Evolutionary conservation across 2,113 vertebrate species (phyloP), one percentile per base, ranked within the genome.

Genomic region (Heterotis niloticus): DNA sequence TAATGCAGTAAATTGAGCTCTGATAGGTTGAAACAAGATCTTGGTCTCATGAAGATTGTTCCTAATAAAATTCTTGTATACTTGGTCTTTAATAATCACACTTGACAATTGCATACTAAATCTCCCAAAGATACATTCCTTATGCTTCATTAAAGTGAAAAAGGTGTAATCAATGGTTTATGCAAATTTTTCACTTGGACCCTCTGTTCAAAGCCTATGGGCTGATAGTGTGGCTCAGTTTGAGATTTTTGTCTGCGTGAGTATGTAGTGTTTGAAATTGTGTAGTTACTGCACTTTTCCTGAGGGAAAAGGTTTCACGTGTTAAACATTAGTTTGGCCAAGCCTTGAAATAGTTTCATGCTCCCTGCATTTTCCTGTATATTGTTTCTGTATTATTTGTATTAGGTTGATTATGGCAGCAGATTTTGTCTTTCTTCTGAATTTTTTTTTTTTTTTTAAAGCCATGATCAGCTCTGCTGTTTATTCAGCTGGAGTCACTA

Each of bases 401-500:
- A 56, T 16, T 59, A 51, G 2, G 60, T 59, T 26, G 23, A 56
- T 59, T 24, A 34, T 44, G 34, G 9, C 28, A n/a, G 29, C 24
- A 75, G 24, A 20, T 4, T 74, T 51, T 28, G 44, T 10, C 16
- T 75, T 60, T 57, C 12, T 1, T 17, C 62, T n/a, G 34, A 29
- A 18, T 62, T 20, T 73, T n/a, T 73, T 54, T 20, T 10, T 34
- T 75, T 44, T 62, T 62, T 60, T 62, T 54, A n/a, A 59, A 17
- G 17, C 17, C 20, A 26, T 20, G 57, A 18, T 74, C 23, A 74
- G 52, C 26, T 52, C 56, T 74, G 44, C 29, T 70, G 52, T 73
- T 73, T 73, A 52, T 57, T 17, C 52, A 73, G 71, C 71, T 74
- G 52, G 72, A 57, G 54, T 74, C 52, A 57, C 54, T 74, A 17